Evolutionary conservation across 2,113 vertebrate species (phyloP), one percentile per base, ranked within the genome.

Genomic region (Lota lota): DNA sequence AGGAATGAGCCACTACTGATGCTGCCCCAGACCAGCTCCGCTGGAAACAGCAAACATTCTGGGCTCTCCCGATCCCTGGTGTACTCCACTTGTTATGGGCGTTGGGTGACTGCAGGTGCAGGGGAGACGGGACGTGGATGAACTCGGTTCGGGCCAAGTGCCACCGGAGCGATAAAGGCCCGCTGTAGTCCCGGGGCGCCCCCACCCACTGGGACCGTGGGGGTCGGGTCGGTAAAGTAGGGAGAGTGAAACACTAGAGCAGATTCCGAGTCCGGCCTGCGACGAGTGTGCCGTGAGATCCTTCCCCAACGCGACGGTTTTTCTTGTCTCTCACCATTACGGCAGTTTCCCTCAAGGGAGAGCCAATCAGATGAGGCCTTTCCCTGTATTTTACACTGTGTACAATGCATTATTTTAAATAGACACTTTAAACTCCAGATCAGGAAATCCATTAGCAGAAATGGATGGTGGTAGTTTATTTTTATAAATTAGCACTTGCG

Each of bases 311-410:
- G 11, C 58, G 33, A 10, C 69, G 54, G 21, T 3, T 1, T 40
- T 33, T 18, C n/a, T 20, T 4, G 50, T 18, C 16, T 56, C n/a
- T n/a, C 20, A 5, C 22, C 22, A 66, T 11, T 18, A 59, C 40
- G 72, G 74, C 81, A 84, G 66, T 19, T 16, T 24, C 59, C 22
- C 22, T 61, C 59, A 61, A 61, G 10, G 22, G 22, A 56, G 14
- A n/a, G 16, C 59, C 59, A 15, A 16, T 61, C n/a, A 2, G 54
- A 57, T 8, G 54, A 57, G 54, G 54, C 54, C 54, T 57, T 57
- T 57, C 16, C 54, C 54, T 1, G 54, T 47, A 47, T n/a, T 56
- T 40, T 62, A 51, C 20, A 62, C 36, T 51, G 24, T 51, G 14
- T 51, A 53, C 21, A 50, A 5, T 53, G 17, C 63, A 22, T 47